phyloP scores from a whole-genome alignment of 2,797 vertebrate genomes.

The Urosaurus nigricauda region DNA sequence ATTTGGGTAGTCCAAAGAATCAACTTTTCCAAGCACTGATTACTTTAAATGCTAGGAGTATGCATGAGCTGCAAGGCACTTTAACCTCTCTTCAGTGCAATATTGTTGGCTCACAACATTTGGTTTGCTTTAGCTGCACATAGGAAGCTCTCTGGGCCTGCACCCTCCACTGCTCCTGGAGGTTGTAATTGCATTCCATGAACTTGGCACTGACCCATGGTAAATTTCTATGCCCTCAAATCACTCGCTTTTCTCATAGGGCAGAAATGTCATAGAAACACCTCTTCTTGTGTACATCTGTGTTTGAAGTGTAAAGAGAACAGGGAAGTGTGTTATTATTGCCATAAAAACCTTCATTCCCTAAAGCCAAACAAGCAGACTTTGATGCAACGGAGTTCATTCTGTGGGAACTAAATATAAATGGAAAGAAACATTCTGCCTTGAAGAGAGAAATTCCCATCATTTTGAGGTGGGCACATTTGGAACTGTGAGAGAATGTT shows the following conservation, averaged over 20 bases:
- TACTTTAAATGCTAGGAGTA: background rate
- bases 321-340: background rate
- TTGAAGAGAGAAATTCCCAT: background rate
- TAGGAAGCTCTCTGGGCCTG: background rate
- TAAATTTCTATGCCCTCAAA: background rate
- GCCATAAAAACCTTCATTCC: background rate
- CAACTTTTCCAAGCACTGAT: too few relatives aligned
- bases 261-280: background rate
- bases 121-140: conserved; percentile 17
- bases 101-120: background rate
- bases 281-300: background rate
- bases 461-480: background rate
- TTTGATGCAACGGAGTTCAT: background rate
- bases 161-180: background rate
- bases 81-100: background rate
- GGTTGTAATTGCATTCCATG: conserved; percentile 14
- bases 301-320: conserved; percentile 25
- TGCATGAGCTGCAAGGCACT: background rate
- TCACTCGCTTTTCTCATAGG: background rate
- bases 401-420: background rate
- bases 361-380: background rate
- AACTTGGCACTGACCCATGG: conserved; percentile 12
- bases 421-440: background rate
- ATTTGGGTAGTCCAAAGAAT: too few relatives aligned
- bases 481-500: background rate